These are phyloP conservation scores for Aldrovandia affinis DNA, from an alignment of 2,797 vertebrate genomes.

Conservation along the genomic window DNA sequence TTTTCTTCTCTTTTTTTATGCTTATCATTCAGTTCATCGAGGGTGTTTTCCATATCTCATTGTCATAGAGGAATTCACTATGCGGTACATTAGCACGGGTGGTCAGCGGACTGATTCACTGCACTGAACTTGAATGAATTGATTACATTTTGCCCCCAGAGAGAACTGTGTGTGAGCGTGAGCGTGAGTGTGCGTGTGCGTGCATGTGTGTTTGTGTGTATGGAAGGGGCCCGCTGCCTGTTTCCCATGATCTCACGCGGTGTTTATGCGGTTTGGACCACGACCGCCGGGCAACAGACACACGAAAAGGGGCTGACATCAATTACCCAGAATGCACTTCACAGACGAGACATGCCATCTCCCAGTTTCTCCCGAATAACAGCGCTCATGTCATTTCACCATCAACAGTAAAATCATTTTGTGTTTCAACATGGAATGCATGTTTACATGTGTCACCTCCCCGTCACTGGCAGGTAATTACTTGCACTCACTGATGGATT, in stretches of 20 bases:
- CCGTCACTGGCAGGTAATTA: neutral
- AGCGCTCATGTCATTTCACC: neutral
- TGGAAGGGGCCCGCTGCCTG: too few species aligned
- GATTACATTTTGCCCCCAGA: neutral
- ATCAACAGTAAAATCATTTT: neutral
- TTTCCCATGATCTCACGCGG: too few species aligned
- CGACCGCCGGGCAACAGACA: neutral
- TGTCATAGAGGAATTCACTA: too few species aligned
- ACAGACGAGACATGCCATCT: neutral
- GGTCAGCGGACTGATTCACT: too few species aligned
- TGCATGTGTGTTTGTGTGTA: too few species aligned
- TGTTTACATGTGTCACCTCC: neutral
- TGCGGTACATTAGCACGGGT: too few species aligned
- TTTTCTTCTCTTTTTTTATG: too few species aligned
- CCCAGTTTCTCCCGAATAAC: neutral
- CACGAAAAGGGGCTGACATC: neutral
- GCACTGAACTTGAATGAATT: too few species aligned
- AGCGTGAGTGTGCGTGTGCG: too few species aligned
- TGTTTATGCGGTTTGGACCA: too few species aligned
- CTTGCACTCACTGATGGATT: neutral
- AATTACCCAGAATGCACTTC: neutral
- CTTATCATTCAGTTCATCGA: too few species aligned
- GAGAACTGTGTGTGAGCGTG: neutral
- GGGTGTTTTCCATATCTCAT: too few species aligned
- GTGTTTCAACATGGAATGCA: neutral